phyloP scores from a whole-genome alignment of 30 jellyfish, hydroid and myxozoan species.

The Rhopilema esculentum region DNA sequence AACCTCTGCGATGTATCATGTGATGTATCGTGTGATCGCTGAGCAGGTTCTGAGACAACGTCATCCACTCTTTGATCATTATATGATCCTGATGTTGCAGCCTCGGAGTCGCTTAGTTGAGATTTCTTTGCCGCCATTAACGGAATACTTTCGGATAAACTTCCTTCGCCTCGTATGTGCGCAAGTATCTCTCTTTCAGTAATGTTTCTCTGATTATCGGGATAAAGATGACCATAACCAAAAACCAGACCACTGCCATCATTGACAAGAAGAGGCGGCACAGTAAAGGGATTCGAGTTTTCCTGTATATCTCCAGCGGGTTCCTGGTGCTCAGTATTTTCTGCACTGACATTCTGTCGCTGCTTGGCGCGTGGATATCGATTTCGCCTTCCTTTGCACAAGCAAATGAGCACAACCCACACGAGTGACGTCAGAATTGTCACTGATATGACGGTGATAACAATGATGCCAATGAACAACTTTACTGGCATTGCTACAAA shows the following conservation, averaged over 20 bases:
- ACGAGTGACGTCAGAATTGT: constrained; percentile 77
- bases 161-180: constrained; percentile 68
- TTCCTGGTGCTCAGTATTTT: not conserved
- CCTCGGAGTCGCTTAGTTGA: not conserved
- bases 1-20: constrained; percentile 24
- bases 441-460: constrained; percentile 85
- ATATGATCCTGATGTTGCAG: not conserved
- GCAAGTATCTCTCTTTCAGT: constrained; percentile 64
- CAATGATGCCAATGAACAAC: constrained; percentile 72
- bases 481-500: constrained; percentile 71
- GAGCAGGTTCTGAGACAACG: constrained; percentile 11
- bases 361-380: constrained; percentile 52
- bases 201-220: constrained; percentile 60
- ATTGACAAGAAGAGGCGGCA: constrained; percentile 59
- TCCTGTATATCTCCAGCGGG: not conserved
- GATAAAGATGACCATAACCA: constrained; percentile 70
- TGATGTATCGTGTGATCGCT: not conserved
- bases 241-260: constrained; percentile 75
- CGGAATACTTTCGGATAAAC: constrained; percentile 47
- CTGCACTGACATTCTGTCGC: constrained; percentile 1
- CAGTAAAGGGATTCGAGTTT: constrained; percentile 49
- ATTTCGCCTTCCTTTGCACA: constrained; percentile 76
- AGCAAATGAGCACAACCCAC: constrained; percentile 80
- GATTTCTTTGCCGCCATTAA: constrained; percentile 53
- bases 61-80: constrained; percentile 20